Evolutionary conservation across 2,113 vertebrate species (phyloP).

Genomic region (Gambusia affinis): DNA sequence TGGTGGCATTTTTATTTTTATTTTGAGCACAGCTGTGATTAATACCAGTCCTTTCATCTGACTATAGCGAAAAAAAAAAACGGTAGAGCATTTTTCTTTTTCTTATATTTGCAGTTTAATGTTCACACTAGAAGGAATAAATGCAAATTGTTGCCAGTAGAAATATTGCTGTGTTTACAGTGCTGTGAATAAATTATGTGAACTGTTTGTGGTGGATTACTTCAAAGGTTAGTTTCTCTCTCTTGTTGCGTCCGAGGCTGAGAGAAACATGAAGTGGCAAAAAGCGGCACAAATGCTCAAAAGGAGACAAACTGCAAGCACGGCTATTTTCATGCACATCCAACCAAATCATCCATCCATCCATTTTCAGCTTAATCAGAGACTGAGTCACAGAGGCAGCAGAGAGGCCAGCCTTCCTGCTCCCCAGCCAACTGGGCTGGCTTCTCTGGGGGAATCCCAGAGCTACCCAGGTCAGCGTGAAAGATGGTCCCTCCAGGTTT

Average conservation of each 20-base stretch:
- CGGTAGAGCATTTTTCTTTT: background rate
- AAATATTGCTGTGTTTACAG: constrained; percentile 1
- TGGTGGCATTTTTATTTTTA: background rate
- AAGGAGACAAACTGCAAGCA: background rate
- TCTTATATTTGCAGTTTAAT: background rate
- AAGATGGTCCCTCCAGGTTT: no score
- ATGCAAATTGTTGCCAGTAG: constrained; percentile 6
- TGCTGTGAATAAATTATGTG: constrained; percentile 4
- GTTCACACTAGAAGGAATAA: background rate
- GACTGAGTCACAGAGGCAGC: no score
- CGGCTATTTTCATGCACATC: background rate
- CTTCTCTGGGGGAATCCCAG: no score
- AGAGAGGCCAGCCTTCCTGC: no score
- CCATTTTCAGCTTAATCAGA: no score
- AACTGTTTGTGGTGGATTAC: background rate
- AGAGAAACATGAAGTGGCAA: background rate
- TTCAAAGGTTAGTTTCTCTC: constrained; percentile 1
- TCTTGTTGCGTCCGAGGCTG: background rate
- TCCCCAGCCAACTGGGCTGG: no score
- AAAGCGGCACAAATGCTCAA: background rate
- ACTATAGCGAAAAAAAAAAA: background rate
- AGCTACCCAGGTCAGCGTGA: no score
- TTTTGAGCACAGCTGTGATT: background rate
- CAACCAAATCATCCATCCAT: background rate
- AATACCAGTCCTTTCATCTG: background rate